Evolutionary conservation across 2,113 vertebrate species (phyloP), one percentile per base, ranked within the genome.

Genomic region (Pungitius pungitius): DNA sequence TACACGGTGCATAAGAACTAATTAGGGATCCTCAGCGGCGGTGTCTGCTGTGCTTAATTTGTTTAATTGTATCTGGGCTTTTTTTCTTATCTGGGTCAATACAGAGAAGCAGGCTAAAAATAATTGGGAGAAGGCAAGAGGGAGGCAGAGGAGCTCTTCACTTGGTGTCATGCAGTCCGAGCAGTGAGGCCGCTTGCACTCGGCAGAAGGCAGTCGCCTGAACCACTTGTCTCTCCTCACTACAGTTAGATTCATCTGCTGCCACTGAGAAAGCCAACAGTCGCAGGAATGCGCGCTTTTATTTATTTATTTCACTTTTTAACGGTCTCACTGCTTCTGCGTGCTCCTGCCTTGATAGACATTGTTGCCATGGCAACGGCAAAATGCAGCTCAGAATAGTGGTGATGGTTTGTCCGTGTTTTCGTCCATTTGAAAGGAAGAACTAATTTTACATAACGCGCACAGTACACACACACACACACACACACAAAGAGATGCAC

Each of bases 311-410:
- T 77, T 66, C 30, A 20, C 1, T 51, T 57, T 80, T 22, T 70
- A 64, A 68, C 73, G 63, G 79, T 42, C 67, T 75, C 43, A 27
- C 59, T 61, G 63, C 65, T 49, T 84, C 42, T 30, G 40, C 18
- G 42, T 42, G 56, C 49, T 35, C 26, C 54, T 10, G 45, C 22
- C 63, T 49, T 76, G 54, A 79, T 0, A 1, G 58, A 60, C 59
- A 43, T 12, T 75, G 89, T 91, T 91, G 67, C 86, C 71, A 84
- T 63, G 78, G 83, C 61, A 86, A 90, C 71, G 43, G 33, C 3
- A 26, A 75, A 75, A 86, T 81, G 83, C 79, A 30, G 72, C 73
- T 69, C n/a, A 7, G 71, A 85, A 60, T 75, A 73, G 70, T 72
- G 84, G 80, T 80, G 85, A 82, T 73, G 35, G 75, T 81, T 75